These are phyloP conservation scores for sheep (Ovis aries) DNA, from an alignment of 2,113 vertebrate genomes.

Conservation along the genomic window DNA sequence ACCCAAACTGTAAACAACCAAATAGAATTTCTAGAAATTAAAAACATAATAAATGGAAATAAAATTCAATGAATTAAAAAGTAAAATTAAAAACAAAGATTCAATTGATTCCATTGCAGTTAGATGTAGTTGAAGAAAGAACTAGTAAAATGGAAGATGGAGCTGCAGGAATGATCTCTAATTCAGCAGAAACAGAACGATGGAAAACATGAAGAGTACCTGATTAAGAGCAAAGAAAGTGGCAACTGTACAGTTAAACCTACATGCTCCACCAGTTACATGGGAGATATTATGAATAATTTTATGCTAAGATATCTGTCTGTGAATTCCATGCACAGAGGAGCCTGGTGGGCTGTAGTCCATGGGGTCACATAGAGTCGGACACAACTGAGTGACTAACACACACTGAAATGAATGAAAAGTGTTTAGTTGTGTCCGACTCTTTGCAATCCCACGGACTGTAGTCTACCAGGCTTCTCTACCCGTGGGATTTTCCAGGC, in stretches of 20 bases:
- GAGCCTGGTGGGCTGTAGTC: background rate
- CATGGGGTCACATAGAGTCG: background rate
- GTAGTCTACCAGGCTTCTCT: no score
- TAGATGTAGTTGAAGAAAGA: background rate
- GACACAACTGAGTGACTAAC: background rate
- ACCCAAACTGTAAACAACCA: background rate
- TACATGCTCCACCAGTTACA: background rate
- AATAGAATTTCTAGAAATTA: background rate
- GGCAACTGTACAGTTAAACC: no score
- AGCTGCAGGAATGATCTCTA: background rate
- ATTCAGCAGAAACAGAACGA: background rate
- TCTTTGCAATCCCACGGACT: no score
- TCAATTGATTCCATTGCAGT: background rate
- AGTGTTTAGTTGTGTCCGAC: no score
- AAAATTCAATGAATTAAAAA: background rate
- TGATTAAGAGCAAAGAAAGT: background rate
- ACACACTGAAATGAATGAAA: background rate
- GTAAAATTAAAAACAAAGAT: background rate
- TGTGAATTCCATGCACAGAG: background rate
- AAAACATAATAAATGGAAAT: background rate
- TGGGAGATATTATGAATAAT: rapidly evolving
- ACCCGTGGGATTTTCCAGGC: no score
- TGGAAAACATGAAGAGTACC: background rate
- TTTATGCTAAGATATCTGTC: background rate
- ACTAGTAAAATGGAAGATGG: background rate